Conservation (phyloP, 2,113 vertebrate genomes). For the Rhinolophus sinicus region DNA sequence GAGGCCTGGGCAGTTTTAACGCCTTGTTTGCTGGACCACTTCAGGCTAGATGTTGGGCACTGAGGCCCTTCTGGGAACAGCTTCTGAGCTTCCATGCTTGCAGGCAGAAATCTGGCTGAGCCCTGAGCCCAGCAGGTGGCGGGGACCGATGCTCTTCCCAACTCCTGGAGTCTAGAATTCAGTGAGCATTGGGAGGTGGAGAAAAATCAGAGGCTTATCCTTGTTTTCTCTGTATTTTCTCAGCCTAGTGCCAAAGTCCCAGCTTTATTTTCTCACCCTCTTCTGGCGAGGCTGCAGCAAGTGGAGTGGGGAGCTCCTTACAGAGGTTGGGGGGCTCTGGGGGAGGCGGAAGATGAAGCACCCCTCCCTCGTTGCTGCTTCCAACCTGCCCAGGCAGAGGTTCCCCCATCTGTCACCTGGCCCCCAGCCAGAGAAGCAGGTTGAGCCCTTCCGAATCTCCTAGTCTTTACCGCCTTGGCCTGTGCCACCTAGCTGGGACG, state of each 20-base stretch:
- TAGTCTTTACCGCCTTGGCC: constrained; percentile 66
- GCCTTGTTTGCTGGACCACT: not conserved
- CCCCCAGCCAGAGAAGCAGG: constrained; percentile 49
- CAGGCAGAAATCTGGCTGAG: not conserved
- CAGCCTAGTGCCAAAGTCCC: not conserved
- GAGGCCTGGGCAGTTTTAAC: constrained; percentile 74
- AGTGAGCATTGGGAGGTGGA: not conserved
- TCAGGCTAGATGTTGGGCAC: not conserved
- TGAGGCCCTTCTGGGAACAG: not conserved
- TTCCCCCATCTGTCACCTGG: not conserved
- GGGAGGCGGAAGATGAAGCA: not conserved
- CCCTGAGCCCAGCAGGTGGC: not conserved
- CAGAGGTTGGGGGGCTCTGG: not conserved
- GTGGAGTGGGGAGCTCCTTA: not conserved
- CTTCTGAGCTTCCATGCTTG: not conserved
- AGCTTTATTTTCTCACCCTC: not conserved
- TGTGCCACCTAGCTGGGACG: not conserved
- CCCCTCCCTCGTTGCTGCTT: not conserved
- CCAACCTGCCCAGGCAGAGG: not conserved
- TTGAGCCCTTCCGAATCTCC: not conserved
- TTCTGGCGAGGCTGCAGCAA: not conserved
- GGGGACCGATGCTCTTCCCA: not conserved
- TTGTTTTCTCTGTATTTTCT: not conserved
- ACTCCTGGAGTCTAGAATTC: not conserved
- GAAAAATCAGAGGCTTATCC: constrained; percentile 1